phyloP scores from a whole-genome alignment of 2,888 invertebrate genomes.

The Pheosia gnoma region DNA sequence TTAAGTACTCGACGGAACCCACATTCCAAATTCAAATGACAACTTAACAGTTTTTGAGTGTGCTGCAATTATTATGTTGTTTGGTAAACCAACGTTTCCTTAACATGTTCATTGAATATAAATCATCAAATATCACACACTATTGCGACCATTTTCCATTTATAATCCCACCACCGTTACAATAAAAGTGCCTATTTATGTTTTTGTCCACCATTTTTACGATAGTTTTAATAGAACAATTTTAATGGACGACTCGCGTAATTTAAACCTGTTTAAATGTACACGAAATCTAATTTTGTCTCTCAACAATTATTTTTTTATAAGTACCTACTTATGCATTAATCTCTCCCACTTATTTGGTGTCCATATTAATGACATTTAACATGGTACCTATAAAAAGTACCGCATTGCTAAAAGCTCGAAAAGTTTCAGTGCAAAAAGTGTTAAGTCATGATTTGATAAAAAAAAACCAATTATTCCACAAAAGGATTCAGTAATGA shows the following conservation, averaged over 20 bases:
- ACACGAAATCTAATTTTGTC: neutral
- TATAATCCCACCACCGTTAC: constrained; percentile 19
- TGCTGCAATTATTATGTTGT: constrained; percentile 20
- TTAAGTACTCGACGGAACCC: constrained; percentile 37
- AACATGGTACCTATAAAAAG: neutral
- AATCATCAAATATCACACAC: constrained; percentile 44
- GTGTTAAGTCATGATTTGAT: constrained; percentile 40
- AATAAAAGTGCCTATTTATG: constrained; percentile 11
- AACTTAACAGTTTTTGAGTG: constrained; percentile 22
- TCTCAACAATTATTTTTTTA: neutral
- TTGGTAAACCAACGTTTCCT: constrained; percentile 46
- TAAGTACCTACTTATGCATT: neutral
- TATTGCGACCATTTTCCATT: constrained; percentile 21
- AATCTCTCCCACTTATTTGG: neutral
- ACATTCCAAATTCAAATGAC: constrained; percentile 25
- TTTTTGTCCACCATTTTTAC: constrained; percentile 17
- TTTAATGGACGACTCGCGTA: neutral
- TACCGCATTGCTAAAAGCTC: constrained; percentile 14
- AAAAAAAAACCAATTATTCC: constrained; percentile 48
- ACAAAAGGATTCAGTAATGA: constrained; percentile 49
- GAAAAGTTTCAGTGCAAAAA: constrained; percentile 28
- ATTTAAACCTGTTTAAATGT: constrained; percentile 5
- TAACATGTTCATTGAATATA: constrained; percentile 53
- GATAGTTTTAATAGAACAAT: neutral
- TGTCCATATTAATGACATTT: constrained; percentile 1